phyloP scores from a whole-genome alignment of 2,888 invertebrate genomes.

The Mylabris sibirica region DNA sequence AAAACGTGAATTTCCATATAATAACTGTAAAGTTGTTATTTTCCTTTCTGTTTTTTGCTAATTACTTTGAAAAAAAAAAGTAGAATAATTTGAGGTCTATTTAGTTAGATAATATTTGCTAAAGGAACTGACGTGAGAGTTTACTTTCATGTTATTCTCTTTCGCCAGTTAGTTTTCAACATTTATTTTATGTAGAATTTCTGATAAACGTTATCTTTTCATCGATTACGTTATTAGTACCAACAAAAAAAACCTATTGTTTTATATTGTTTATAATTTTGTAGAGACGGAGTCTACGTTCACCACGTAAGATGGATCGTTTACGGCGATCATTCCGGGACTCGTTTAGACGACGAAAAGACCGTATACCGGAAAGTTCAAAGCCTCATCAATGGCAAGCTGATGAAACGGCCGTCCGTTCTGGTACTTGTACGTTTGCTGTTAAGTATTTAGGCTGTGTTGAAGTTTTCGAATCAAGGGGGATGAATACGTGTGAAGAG shows the following conservation, averaged over 20 bases:
- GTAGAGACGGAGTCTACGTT: slow-evolving; percentile 72
- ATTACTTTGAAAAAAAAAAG: not conserved
- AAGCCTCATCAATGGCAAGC: slow-evolving; percentile 99
- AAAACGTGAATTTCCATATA: not conserved
- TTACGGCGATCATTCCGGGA: slow-evolving; percentile 89
- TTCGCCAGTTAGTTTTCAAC: slow-evolving; percentile 15
- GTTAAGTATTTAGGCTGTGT: slow-evolving; percentile 99
- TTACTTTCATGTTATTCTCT: not conserved
- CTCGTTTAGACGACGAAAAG: slow-evolving; percentile 92
- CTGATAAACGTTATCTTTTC: slow-evolving; percentile 2
- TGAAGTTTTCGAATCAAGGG: slow-evolving; percentile 98
- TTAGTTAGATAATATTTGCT: slow-evolving; percentile 24
- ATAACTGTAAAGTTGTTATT: not conserved
- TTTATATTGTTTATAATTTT: slow-evolving; percentile 28
- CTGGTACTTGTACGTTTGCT: slow-evolving; percentile 95
- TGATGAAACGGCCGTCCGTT: slow-evolving; percentile 94
- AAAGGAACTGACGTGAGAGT: slow-evolving; percentile 9
- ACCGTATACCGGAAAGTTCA: slow-evolving; percentile 84
- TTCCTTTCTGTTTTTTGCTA: not conserved
- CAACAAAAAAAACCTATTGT: not conserved
- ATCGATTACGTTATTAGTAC: not conserved
- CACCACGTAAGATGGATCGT: slow-evolving; percentile 86
- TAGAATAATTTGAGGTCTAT: not conserved
- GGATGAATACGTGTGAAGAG: slow-evolving; percentile 99
- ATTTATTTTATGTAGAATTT: slow-evolving; percentile 4